Evolutionary conservation across 2,797 vertebrate species (phyloP).

Genomic region (Leptoclinus maculatus): DNA sequence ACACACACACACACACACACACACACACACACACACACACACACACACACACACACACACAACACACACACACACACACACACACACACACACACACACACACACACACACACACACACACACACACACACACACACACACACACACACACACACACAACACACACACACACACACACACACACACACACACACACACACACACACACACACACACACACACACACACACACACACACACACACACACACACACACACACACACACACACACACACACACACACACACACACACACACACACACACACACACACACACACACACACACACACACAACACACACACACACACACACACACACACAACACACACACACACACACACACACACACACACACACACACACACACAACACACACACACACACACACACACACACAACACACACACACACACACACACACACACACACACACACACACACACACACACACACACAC

Average conservation of each 20-base stretch:
- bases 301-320: neutral
- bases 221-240: neutral
- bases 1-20: neutral
- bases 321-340: neutral
- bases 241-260: neutral
- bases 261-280: neutral
- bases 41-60: neutral
- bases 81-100: neutral
- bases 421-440: too few relatives aligned
- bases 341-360: neutral
- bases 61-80: neutral
- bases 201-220: neutral
- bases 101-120: neutral
- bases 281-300: neutral
- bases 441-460: too few relatives aligned
- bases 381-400: neutral
- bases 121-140: neutral
- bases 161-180: neutral
- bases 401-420: neutral
- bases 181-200: neutral
- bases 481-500: neutral
- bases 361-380: neutral
- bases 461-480: too few relatives aligned
- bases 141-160: neutral
- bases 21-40: neutral